A percentile compares a stretch with the other conserved stretches of the same genome.
These are phyloP conservation scores for Drosophila sucinea DNA, from an alignment of 1,140 invertebrate species.

Conservation along the genomic window DNA sequence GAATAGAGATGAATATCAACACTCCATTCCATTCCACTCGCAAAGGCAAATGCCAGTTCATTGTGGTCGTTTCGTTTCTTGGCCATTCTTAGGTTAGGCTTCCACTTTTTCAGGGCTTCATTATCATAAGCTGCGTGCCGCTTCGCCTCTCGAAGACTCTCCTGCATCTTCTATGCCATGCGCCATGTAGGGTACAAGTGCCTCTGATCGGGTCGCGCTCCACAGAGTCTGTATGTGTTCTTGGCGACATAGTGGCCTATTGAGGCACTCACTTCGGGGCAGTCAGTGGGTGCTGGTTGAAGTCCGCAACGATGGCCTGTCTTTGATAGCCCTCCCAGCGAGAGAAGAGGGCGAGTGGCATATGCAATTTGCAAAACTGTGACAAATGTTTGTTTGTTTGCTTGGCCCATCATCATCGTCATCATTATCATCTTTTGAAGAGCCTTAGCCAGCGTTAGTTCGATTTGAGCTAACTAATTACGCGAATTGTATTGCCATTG, in stretches of 20 bases:
- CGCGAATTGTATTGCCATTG: constrained; percentile 42
- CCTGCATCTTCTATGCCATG: background rate
- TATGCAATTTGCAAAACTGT: constrained; percentile 33
- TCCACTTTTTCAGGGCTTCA: constrained; percentile 23
- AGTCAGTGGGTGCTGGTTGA: constrained; percentile 2
- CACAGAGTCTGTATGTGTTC: background rate
- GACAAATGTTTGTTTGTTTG: constrained; percentile 21
- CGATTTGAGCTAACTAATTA: constrained; percentile 13
- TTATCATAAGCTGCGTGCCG: constrained; percentile 32
- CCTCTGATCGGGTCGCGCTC: constrained; percentile 10
- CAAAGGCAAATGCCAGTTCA: constrained; percentile 16
- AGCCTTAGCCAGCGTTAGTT: background rate
- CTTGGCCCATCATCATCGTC: background rate
- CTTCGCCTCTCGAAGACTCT: background rate
- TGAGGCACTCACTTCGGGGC: constrained; percentile 4
- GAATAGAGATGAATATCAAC: constrained; percentile 20
- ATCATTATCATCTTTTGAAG: background rate
- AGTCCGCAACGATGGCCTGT: constrained; percentile 7
- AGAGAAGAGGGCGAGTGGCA: constrained; percentile 10
- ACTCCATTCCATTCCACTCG: constrained; percentile 15
- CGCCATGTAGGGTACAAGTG: constrained; percentile 10
- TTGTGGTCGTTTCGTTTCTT: constrained; percentile 2
- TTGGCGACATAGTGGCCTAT: constrained; percentile 24
- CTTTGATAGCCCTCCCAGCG: constrained; percentile 7
- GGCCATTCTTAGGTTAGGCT: constrained; percentile 17